Evolutionary conservation across 2,888 invertebrate species (phyloP).

Genomic region (Macrosoma leucophasiata): DNA sequence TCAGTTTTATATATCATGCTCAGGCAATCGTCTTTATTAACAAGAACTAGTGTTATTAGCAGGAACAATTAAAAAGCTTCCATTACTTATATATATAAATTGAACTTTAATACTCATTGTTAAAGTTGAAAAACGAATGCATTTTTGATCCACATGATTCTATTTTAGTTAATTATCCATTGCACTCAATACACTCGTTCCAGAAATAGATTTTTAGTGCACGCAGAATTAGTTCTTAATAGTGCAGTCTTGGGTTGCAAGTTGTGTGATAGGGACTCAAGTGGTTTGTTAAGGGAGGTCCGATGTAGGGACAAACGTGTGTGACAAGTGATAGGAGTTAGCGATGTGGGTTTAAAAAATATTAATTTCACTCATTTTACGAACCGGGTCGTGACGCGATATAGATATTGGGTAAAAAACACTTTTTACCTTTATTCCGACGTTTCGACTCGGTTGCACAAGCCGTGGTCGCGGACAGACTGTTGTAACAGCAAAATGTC

Average conservation of each 20-base stretch:
- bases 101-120: conserved; percentile 7
- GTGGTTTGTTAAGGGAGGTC: conserved; percentile 25
- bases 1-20: too few relatives aligned
- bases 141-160: conserved; percentile 10
- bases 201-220: conserved; percentile 23
- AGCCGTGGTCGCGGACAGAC: too few relatives aligned
- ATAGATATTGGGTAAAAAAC: too few relatives aligned
- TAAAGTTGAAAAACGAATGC: conserved; percentile 15
- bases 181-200: conserved; percentile 29
- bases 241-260: neutral
- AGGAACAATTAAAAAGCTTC: conserved; percentile 3
- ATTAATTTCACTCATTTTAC: too few relatives aligned
- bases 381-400: too few relatives aligned
- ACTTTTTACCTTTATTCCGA: too few relatives aligned
- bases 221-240: conserved; percentile 8
- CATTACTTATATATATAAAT: neutral
- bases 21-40: too few relatives aligned
- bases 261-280: conserved; percentile 16
- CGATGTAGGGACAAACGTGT: conserved; percentile 8
- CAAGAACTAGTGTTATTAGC: too few relatives aligned
- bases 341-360: too few relatives aligned
- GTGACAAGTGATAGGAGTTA: too few relatives aligned
- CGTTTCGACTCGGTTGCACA: too few relatives aligned
- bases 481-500: too few relatives aligned
- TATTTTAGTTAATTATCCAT: conserved; percentile 31